Conservation (phyloP, 2,113 vertebrate genomes). For the Amblyornis subalaris region DNA sequence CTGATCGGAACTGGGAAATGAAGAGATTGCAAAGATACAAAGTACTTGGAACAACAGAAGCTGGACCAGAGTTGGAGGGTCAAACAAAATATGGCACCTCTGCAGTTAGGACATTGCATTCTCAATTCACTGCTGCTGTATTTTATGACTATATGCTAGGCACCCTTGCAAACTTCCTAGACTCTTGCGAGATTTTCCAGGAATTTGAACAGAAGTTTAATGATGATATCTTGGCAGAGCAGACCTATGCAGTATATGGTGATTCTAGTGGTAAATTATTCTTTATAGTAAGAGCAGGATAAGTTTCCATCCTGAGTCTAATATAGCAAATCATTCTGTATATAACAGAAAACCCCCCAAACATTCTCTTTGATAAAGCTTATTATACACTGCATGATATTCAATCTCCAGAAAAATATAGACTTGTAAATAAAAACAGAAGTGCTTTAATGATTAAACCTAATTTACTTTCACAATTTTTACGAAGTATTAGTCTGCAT, state of each 20-base stretch:
- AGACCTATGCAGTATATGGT: not conserved
- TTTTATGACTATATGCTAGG: not conserved
- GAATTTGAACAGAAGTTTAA: slow-evolving; percentile 6
- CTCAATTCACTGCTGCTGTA: not conserved
- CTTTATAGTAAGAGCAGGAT: not conserved
- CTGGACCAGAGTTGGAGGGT: not conserved
- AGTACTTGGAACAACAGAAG: not conserved
- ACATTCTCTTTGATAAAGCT: not conserved
- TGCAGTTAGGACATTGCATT: not conserved
- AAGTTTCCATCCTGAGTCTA: not conserved
- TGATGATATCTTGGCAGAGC: not conserved
- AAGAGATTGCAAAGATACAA: not conserved
- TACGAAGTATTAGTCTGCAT: not conserved
- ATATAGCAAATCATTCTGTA: not conserved
- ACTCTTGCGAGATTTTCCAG: not conserved
- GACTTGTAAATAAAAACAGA: not conserved
- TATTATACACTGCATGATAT: not conserved
- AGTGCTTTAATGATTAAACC: not conserved
- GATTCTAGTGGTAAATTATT: not conserved
- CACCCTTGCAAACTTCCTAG: not conserved
- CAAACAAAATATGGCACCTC: not conserved
- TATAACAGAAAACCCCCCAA: not conserved
- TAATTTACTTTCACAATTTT: not conserved
- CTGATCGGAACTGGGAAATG: not conserved
- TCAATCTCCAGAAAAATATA: not conserved